Evolutionary conservation across 2,797 vertebrate species (phyloP).

Genomic region (Glossophaga mutica): DNA sequence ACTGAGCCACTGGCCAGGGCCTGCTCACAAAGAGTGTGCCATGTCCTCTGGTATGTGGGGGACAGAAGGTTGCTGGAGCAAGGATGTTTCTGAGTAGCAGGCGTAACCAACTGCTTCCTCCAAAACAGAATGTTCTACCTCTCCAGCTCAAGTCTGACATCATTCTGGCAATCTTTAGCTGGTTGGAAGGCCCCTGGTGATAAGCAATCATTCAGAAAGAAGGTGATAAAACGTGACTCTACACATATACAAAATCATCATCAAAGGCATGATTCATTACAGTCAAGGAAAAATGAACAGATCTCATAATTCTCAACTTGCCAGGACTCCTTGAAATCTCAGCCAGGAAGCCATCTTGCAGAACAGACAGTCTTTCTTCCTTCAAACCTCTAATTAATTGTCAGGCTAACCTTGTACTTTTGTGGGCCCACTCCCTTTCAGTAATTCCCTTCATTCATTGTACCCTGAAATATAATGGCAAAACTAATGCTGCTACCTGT

Average conservation of each 20-base stretch:
- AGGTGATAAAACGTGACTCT: not conserved
- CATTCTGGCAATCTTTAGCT: constrained; percentile 7
- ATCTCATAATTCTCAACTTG: constrained; percentile 33
- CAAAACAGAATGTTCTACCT: constrained; percentile 32
- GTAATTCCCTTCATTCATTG: not conserved
- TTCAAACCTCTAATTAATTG: constrained; percentile 45
- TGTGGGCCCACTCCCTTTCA: not conserved
- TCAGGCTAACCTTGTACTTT: constrained; percentile 8
- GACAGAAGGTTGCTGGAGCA: constrained; percentile 18
- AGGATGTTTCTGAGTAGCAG: not conserved
- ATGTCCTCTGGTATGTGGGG: not conserved
- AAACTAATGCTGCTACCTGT: not conserved
- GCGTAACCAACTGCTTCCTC: constrained; percentile 2
- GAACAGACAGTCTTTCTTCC: not conserved
- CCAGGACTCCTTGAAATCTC: constrained; percentile 53
- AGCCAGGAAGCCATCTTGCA: constrained; percentile 41
- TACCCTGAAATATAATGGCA: constrained; percentile 18
- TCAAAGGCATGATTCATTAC: constrained; percentile 18
- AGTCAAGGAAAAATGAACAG: constrained; percentile 41
- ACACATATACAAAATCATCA: not conserved
- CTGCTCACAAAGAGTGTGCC: not conserved
- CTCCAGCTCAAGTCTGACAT: constrained; percentile 48
- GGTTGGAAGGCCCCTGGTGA: not conserved
- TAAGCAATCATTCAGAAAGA: constrained; percentile 64
- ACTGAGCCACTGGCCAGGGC: not conserved